Evolutionary conservation across 2,888 invertebrate species (phyloP).

Genomic region (Drosophila formosana): DNA sequence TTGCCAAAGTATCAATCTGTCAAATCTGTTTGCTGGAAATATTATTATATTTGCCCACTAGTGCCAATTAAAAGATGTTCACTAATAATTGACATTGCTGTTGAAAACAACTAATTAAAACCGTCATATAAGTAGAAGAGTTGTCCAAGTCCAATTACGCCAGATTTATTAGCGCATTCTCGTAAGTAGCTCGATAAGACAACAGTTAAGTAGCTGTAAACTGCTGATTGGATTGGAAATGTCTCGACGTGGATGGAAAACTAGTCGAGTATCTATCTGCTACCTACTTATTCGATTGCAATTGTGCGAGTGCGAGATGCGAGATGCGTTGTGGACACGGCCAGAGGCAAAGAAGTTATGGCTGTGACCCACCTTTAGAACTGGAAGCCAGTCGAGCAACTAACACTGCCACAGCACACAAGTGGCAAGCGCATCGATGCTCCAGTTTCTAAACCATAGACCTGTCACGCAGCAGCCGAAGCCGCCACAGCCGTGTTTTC

Average conservation of each 20-base stretch:
- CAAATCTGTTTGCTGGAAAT: too few relatives aligned
- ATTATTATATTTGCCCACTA: background rate
- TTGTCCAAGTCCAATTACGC: slow-evolving; percentile 26
- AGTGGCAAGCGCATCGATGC: slow-evolving; percentile 65
- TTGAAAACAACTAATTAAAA: slow-evolving; percentile 29
- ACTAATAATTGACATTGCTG: slow-evolving; percentile 10
- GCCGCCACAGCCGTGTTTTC: slow-evolving; percentile 26
- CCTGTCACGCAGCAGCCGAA: slow-evolving; percentile 80
- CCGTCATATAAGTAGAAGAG: slow-evolving; percentile 19
- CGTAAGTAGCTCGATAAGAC: slow-evolving; percentile 56
- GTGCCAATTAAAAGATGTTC: background rate
- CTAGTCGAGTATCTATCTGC: slow-evolving; percentile 39
- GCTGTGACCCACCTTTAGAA: slow-evolving; percentile 83
- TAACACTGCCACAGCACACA: slow-evolving; percentile 20
- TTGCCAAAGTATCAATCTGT: background rate
- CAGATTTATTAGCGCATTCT: slow-evolving; percentile 68
- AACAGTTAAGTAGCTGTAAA: slow-evolving; percentile 76
- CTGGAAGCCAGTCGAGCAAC: slow-evolving; percentile 64
- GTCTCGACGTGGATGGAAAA: slow-evolving; percentile 41
- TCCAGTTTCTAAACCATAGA: slow-evolving; percentile 79
- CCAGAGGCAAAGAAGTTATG: slow-evolving; percentile 72
- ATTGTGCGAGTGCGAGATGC: slow-evolving; percentile 14
- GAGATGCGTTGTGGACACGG: slow-evolving; percentile 41
- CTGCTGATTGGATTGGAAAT: slow-evolving; percentile 60
- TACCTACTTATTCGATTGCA: slow-evolving; percentile 15